Percentiles rank a stretch among this genome's conserved stretches.
phyloP scores from a whole-genome alignment of 2,797 vertebrate genomes.

The Sebastes hubbsi region DNA sequence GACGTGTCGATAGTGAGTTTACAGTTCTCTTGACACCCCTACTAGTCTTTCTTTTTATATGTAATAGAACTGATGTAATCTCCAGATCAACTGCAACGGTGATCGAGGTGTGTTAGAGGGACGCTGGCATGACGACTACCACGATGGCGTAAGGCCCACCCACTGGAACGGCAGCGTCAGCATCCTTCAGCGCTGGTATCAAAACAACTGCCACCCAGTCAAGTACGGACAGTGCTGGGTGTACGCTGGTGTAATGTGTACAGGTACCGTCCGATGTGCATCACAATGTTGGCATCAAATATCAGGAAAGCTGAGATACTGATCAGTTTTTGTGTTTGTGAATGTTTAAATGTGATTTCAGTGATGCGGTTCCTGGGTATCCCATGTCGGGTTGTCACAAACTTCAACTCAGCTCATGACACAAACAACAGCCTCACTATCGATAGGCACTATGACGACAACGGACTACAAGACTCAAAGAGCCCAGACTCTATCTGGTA shows the following conservation, averaged over 20 bases:
- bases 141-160: conserved; percentile 29
- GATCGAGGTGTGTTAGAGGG: conserved; percentile 71
- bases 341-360: not conserved
- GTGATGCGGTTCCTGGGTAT: not conserved
- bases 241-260: conserved; percentile 86
- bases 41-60: too few relatives aligned
- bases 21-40: too few relatives aligned
- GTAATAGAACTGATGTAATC: not conserved
- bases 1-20: too few relatives aligned
- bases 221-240: conserved; percentile 88
- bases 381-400: not conserved
- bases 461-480: not conserved
- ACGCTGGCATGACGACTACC: conserved; percentile 35
- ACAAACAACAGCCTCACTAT: not conserved
- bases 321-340: not conserved
- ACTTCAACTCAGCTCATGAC: not conserved
- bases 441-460: not conserved
- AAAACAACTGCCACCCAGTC: conserved; percentile 41
- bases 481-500: not conserved
- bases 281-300: not conserved
- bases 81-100: conserved; percentile 79
- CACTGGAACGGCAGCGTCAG: conserved; percentile 81
- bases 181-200: conserved; percentile 82
- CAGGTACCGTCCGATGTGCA: conserved; percentile 78
- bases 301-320: not conserved